Evolutionary conservation across 2,888 invertebrate species (phyloP), one percentile per base, ranked within the genome.

Genomic region (Margaritifera margaritifera): DNA sequence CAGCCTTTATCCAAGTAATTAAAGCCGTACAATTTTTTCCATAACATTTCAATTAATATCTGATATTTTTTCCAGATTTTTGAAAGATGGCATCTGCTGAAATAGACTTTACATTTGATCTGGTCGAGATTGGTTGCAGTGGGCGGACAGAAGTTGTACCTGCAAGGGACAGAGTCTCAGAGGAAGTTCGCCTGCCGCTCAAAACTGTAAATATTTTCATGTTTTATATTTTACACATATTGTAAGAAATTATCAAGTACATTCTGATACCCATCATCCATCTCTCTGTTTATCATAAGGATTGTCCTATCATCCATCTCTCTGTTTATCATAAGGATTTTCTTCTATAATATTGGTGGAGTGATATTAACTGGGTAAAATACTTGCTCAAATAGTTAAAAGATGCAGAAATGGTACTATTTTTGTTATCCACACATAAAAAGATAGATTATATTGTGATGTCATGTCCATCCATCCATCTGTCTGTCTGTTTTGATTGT

Each of bases 51-150:
- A 42, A 15, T 1, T 42, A 11, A 42, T 42, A 15, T 42, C 11
- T 42, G 15, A 42, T 42, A 42, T 15, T 42, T 42, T 2, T 42
- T 42, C 42, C 42, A 42, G 42, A 42, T 42, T 42, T 42, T 11
- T 42, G 42, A 42, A 42, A 15, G 15, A 42, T 42, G 42, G 19
- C 60, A 4, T 52, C 61, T 31, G 22, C 58, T 53, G 62, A 56
- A 19, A 69, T 66, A n/a, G 61, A 70, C 42, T 25, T 68, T 15
- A 64, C 31, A 24, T 78, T 78, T 70, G 72, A 76, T 56, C 63
- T 85, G 42, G 69, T 82, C n/a, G 81, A 83, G 59, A 72, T 75
- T 51, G 85, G 85, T 8, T 68, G 76, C 24, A 60, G 71, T 71
- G 81, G 80, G 5, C 67, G 73, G 19, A 57, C 79, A 25, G 79